A percentile compares a stretch with the other conserved stretches of the same genome.
Conservation (phyloP, 2,888 invertebrate species). For the Phalera bucephala region DNA sequence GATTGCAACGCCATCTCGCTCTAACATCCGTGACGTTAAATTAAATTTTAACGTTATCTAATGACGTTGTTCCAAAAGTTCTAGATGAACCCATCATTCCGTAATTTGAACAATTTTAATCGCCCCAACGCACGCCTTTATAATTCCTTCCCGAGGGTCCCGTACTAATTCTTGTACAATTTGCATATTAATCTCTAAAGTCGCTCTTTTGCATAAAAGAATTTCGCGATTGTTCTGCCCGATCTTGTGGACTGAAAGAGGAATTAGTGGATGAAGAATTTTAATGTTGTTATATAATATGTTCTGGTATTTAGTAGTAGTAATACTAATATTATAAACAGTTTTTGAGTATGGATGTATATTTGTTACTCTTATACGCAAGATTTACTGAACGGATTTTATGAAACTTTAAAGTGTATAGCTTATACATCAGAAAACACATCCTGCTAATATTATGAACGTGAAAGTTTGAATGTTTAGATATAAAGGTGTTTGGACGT, state of each 20-base stretch:
- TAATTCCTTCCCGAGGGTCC: constrained; percentile 3
- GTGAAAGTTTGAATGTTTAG: too few relatives aligned
- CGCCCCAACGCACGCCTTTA: constrained; percentile 2
- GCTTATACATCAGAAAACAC: too few relatives aligned
- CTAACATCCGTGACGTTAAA: background rate
- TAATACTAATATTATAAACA: too few relatives aligned
- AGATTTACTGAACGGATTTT: too few relatives aligned
- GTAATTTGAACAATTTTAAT: constrained; percentile 6
- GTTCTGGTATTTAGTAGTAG: too few relatives aligned
- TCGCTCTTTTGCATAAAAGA: constrained; percentile 1
- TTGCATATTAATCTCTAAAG: constrained; percentile 9
- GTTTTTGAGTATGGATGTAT: too few relatives aligned
- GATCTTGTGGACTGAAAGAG: background rate
- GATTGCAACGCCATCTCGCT: too few relatives aligned
- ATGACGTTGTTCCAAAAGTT: background rate
- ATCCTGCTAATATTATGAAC: too few relatives aligned
- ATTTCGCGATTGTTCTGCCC: background rate
- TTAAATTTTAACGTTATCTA: background rate
- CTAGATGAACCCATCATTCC: background rate
- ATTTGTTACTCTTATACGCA: too few relatives aligned
- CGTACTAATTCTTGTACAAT: constrained; percentile 9
- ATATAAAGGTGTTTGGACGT: too few relatives aligned
- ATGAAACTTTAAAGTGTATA: too few relatives aligned
- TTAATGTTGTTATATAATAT: background rate
- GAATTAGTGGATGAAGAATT: background rate